Evolutionary conservation across 2,113 vertebrate genomes (phyloP).

Genomic region (Hylia prasina): DNA sequence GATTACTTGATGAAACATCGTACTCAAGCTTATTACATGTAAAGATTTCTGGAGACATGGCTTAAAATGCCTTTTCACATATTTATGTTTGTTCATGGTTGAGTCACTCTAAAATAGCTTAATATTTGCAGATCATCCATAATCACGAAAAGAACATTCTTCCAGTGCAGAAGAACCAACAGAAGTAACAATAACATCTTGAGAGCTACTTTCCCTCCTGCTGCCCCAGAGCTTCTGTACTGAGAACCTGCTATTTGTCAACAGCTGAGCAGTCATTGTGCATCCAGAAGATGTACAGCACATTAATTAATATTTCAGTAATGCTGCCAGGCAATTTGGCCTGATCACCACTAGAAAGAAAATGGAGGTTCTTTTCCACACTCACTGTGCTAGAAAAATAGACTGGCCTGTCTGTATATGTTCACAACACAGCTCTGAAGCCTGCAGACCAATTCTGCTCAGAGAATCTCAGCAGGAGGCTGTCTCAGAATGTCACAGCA

Average conservation of each 20-base stretch:
- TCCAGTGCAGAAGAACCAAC: not conserved
- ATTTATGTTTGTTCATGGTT: not conserved
- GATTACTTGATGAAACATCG: not conserved
- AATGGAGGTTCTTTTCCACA: not conserved
- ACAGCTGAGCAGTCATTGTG: not conserved
- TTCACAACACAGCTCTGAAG: not conserved
- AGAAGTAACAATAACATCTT: not conserved
- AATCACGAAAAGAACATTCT: not conserved
- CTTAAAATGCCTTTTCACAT: slow-evolving; percentile 1
- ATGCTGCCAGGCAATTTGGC: not conserved
- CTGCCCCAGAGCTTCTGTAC: not conserved
- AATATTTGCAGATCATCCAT: not conserved
- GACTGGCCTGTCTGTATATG: accelerated
- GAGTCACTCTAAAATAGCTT: not conserved
- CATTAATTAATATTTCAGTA: not conserved
- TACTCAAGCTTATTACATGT: not conserved
- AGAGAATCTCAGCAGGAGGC: not conserved
- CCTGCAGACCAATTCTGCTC: not conserved
- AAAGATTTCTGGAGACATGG: not conserved
- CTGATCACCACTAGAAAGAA: not conserved
- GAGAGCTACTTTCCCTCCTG: not conserved
- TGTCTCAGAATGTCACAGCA: not conserved
- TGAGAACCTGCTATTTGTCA: not conserved
- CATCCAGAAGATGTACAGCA: not conserved
- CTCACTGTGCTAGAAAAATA: not conserved